Base-by-base conservation (phyloP, 1,140 invertebrate genomes). In the Camponotus vicinus region DNA sequence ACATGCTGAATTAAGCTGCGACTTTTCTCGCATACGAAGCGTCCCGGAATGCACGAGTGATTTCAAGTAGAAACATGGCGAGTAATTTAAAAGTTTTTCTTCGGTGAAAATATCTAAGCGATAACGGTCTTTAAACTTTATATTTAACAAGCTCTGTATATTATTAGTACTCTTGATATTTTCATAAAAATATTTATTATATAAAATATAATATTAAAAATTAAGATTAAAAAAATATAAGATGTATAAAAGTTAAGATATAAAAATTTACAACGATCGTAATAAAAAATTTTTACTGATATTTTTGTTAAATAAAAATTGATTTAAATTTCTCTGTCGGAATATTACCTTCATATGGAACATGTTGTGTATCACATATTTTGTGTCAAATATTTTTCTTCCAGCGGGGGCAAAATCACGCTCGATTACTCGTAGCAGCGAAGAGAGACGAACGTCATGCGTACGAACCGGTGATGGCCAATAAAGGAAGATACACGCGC, bases 401-500 rank as follows among this genome's bases (percentile, higher is more conserved):
- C 40, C 18, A 7, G 4, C 7, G 55, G 32, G 32, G 32, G 32
- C 40, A 37, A 61, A 83, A 83, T 83, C 69, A 73, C 69, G 55
- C 32, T 73, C 79, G 52, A 83, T 75, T 61, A 49, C 67, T 61
- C 55, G 37, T 21, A 52, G 49, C 15, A n/a, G 55, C 79, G 27
- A 83, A 73, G 32, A 61, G 69, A 63, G 79, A 75, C 69, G 69
- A 21, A 75, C 79, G 69, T 73, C 55, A 75, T n/a, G 73, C 59
- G 13, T 52, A 59, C 45, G 59, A 40, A 66, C 57, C 42, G n/a
- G 55, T 64, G 63, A 61, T 61, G 77, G 42, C 37, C 77, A 80
- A 86, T 85, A 85, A 85, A 85, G 45, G 21, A 85, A 85, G 82
- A 85, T 78, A 85, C 73, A 77, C 85, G 34, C 67, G 49, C 59